Percentiles rank a stretch among this genome's conserved stretches.
phyloP scores from a whole-genome alignment of 2,797 vertebrate genomes.

The Eurystomus glaucurus region DNA sequence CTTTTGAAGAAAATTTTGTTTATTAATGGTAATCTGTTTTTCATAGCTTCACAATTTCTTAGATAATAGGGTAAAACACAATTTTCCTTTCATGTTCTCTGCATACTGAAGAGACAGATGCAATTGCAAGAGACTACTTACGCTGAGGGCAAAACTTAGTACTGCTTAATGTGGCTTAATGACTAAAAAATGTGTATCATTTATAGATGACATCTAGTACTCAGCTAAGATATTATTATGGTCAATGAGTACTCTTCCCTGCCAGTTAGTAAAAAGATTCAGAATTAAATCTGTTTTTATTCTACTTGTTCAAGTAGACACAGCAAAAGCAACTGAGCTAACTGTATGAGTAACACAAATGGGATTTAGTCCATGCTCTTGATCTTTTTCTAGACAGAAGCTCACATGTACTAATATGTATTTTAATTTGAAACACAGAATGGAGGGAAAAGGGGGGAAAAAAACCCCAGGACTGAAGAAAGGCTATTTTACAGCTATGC shows the following conservation, averaged over 20 bases:
- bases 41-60: constrained; percentile 53
- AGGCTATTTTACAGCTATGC: background rate
- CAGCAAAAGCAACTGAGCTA: background rate
- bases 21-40: constrained; percentile 76
- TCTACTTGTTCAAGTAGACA: constrained; percentile 19
- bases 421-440: background rate
- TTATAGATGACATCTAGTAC: constrained; percentile 43
- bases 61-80: constrained; percentile 65
- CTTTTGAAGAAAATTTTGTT: constrained; percentile 65
- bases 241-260: constrained; percentile 50
- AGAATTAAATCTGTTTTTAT: constrained; percentile 46
- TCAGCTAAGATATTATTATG: constrained; percentile 46
- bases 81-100: constrained; percentile 61
- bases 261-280: constrained; percentile 30
- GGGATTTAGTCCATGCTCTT: constrained; percentile 9
- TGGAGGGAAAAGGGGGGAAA: background rate
- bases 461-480: background rate
- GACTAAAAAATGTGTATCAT: constrained; percentile 35
- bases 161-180: constrained; percentile 56
- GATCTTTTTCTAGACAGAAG: constrained; percentile 16
- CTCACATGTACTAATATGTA: background rate
- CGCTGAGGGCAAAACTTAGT: constrained; percentile 53
- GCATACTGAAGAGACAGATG: constrained; percentile 51
- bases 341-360: background rate
- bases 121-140: constrained; percentile 51